phyloP scores from a whole-genome alignment of 2,797 vertebrate genomes.

The Miichthys miiuy region DNA sequence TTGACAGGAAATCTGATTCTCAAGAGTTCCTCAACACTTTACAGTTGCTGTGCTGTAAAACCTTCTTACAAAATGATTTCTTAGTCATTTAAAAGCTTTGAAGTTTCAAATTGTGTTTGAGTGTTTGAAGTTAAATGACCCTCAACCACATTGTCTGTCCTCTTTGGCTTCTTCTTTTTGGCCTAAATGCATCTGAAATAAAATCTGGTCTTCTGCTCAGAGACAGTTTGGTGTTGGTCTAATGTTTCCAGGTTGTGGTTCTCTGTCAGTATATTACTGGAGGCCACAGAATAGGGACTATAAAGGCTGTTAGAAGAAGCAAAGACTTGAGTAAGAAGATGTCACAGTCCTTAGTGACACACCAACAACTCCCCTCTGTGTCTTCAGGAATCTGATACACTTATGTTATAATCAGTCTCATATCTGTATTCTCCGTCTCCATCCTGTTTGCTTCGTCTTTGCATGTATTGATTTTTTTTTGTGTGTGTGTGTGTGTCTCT shows the following conservation, averaged over 20 bases:
- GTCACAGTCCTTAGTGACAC: background rate
- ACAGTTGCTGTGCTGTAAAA: too few relatives aligned
- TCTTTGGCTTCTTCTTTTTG: background rate
- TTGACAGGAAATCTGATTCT: too few relatives aligned
- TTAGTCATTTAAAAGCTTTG: too few relatives aligned
- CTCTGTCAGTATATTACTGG: background rate
- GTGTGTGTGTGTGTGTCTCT: too few relatives aligned
- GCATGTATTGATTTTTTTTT: constrained; percentile 62
- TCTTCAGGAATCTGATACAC: constrained; percentile 36
- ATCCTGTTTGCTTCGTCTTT: constrained; percentile 35
- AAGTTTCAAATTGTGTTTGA: background rate
- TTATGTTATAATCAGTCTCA: constrained; percentile 19
- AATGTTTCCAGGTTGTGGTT: background rate
- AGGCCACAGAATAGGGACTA: constrained; percentile 8
- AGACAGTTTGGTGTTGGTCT: background rate
- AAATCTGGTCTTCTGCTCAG: background rate
- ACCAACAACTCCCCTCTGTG: background rate
- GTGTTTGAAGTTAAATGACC: background rate
- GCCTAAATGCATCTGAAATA: background rate
- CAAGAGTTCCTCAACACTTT: too few relatives aligned
- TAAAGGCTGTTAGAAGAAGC: constrained; percentile 3
- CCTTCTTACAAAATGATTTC: too few relatives aligned
- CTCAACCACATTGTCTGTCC: background rate
- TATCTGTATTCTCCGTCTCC: constrained; percentile 19
- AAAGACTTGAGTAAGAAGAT: background rate